phyloP scores from a whole-genome alignment of 2,797 vertebrate genomes.

The Hypotaenidia philippensis region DNA sequence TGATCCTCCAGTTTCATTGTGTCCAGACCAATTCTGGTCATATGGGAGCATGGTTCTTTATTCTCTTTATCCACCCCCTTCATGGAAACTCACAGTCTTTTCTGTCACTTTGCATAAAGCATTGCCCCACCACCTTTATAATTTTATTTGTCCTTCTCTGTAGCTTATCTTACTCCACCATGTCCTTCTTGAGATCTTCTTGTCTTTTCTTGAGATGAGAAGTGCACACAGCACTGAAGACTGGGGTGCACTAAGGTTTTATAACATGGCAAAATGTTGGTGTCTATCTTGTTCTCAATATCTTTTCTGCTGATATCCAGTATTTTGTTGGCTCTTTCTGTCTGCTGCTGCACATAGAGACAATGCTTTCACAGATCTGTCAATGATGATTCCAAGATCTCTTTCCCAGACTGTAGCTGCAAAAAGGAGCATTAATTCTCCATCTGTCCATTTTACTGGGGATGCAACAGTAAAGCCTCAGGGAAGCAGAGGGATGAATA shows the following conservation, averaged over 20 bases:
- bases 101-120: background rate
- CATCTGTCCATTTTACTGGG: background rate
- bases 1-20: background rate
- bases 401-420: background rate
- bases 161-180: background rate
- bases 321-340: background rate
- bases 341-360: background rate
- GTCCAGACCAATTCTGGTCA: background rate
- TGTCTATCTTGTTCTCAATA: background rate
- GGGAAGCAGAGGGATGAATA: background rate
- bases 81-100: background rate
- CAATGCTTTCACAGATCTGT: background rate
- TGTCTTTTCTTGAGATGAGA: background rate
- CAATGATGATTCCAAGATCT: background rate
- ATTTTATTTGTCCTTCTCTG: background rate
- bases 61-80: background rate
- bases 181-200: background rate
- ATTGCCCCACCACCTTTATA: background rate
- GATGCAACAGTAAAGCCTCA: background rate
- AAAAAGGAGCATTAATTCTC: background rate
- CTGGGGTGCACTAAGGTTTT: background rate
- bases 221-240: background rate
- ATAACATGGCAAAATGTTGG: background rate
- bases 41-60: background rate
- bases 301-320: background rate